Percentiles rank a stretch among this genome's conserved stretches.
Conservation (phyloP, 2,797 vertebrate genomes). For the Characodon lateralis region DNA sequence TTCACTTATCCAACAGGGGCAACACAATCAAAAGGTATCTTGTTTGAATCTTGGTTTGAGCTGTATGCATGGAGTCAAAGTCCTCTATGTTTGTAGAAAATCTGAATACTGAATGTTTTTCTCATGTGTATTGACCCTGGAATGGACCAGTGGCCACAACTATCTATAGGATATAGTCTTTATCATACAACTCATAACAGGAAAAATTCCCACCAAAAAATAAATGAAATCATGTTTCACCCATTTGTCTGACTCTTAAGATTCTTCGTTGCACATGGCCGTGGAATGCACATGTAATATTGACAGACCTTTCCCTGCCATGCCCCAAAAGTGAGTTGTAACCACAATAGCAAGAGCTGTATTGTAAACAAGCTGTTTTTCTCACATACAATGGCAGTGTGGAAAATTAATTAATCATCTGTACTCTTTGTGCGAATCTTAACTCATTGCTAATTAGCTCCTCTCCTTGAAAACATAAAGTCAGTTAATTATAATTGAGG, state of each 20-base stretch:
- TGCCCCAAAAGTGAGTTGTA: conserved; percentile 14
- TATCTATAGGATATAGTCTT: not conserved
- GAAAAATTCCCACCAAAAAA: not conserved
- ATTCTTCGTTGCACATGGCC: conserved; percentile 2
- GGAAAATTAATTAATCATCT: conserved; percentile 73
- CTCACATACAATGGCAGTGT: conserved; percentile 49
- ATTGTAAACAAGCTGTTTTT: conserved; percentile 66
- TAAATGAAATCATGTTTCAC: conserved; percentile 2
- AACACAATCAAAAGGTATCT: not conserved
- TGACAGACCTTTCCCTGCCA: conserved; percentile 28
- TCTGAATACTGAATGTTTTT: not conserved
- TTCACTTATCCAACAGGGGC: not conserved
- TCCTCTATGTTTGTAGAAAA: not conserved
- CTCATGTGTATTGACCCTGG: not conserved
- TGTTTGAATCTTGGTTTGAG: not conserved
- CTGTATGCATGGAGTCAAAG: too few species aligned
- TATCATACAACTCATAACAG: not conserved
- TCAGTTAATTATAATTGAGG: conserved; percentile 72
- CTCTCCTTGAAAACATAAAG: conserved; percentile 73
- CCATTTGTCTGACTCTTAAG: not conserved
- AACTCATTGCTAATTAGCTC: conserved; percentile 73
- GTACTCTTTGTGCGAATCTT: conserved; percentile 66
- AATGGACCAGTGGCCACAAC: not conserved
- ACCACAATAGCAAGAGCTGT: conserved; percentile 23
- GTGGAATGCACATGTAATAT: conserved; percentile 4